A percentile compares a stretch with the other conserved stretches of the same genome.
Evolutionary conservation across 2,888 invertebrate species (phyloP).

Genomic region (Drosophila incognita): DNA sequence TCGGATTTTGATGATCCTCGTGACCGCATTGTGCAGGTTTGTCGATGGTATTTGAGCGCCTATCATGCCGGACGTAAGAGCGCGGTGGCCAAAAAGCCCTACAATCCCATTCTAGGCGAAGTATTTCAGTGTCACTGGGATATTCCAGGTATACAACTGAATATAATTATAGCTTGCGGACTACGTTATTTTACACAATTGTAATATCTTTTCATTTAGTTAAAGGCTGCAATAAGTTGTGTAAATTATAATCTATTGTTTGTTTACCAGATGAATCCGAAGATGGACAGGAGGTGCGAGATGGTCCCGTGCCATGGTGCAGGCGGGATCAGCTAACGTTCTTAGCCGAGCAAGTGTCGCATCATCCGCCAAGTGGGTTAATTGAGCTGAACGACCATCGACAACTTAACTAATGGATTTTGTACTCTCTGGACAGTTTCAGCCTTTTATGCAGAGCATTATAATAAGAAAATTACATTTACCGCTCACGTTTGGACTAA

Average conservation of each 20-base stretch:
- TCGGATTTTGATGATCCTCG: constrained; percentile 93
- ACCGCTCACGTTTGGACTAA: constrained; percentile 99
- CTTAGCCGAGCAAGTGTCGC: constrained; percentile 99
- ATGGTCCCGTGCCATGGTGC: constrained; percentile 97
- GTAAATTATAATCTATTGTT: background rate
- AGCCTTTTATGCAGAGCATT: constrained; percentile 99
- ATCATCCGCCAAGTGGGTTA: constrained; percentile 96
- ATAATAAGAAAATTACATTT: constrained; percentile 94
- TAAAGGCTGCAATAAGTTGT: background rate
- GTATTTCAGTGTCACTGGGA: constrained; percentile 96
- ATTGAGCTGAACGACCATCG: fast-evolving
- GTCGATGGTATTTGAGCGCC: constrained; percentile 98
- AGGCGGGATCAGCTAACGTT: constrained; percentile 94
- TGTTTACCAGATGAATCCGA: constrained; percentile 55
- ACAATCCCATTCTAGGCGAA: constrained; percentile 99
- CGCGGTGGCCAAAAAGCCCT: constrained; percentile 98
- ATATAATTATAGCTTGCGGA: background rate
- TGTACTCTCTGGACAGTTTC: constrained; percentile 89
- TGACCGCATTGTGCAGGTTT: constrained; percentile 97
- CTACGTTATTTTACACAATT: background rate
- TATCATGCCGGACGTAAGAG: constrained; percentile 99
- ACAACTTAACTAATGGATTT: background rate
- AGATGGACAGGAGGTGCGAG: constrained; percentile 86
- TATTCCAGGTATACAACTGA: constrained; percentile 85
- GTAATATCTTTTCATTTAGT: background rate